phyloP scores from a whole-genome alignment of 2,888 invertebrate genomes.

The Cephus rjabovi region DNA sequence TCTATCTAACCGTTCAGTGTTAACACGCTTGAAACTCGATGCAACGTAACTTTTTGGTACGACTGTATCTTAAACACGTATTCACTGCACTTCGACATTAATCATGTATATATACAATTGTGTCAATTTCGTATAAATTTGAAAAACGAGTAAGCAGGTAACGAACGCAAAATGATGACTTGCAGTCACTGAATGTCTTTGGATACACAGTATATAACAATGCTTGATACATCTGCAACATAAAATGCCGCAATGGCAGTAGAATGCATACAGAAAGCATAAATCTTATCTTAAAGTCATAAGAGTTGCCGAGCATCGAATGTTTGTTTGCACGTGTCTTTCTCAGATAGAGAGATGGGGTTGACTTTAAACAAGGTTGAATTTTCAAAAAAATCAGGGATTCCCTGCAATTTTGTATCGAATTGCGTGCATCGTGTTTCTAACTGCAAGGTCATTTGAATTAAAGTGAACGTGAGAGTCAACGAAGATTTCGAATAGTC shows the following conservation, averaged over 20 bases:
- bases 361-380: not conserved
- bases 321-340: not conserved
- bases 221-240: not conserved
- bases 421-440: not conserved
- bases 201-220: not conserved
- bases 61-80: too few species aligned
- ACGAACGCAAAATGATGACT: too few species aligned
- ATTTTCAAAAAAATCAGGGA: not conserved
- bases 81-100: too few species aligned
- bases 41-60: too few species aligned
- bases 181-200: too few species aligned
- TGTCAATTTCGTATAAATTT: too few species aligned
- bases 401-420: not conserved
- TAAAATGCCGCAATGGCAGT: not conserved
- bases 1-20: too few species aligned
- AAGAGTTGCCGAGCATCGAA: not conserved
- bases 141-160: too few species aligned
- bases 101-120: too few species aligned
- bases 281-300: not conserved
- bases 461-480: not conserved
- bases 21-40: too few species aligned
- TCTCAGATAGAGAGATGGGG: not conserved
- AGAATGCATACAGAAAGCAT: not conserved
- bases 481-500: too few species aligned
- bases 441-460: not conserved